phyloP scores from a whole-genome alignment of 2,113 vertebrate genomes.

The Propithecus coquereli region DNA sequence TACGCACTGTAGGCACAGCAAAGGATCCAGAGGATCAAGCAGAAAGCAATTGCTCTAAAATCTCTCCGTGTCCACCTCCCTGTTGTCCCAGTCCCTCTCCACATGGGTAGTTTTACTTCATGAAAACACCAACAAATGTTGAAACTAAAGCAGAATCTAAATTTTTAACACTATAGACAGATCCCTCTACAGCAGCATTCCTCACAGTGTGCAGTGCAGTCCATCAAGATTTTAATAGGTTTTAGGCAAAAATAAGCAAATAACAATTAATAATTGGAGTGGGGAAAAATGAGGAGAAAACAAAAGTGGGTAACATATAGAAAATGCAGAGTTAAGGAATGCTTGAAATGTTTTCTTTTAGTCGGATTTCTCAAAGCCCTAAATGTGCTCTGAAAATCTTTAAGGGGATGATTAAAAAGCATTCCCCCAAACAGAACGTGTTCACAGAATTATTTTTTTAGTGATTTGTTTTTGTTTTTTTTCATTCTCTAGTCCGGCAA shows the following conservation, averaged over 20 bases:
- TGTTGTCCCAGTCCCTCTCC: neutral
- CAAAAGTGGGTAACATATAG: neutral
- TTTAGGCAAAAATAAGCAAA: neutral
- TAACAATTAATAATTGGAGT: neutral
- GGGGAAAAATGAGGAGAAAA: neutral
- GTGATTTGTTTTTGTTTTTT: neutral
- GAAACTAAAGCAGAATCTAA: neutral
- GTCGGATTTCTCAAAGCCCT: neutral
- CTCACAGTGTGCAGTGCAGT: neutral
- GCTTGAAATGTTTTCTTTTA: neutral
- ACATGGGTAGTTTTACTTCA: accelerated
- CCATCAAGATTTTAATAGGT: neutral
- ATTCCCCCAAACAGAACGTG: too few relatives aligned
- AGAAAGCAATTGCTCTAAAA: too few relatives aligned
- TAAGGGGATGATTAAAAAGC: neutral
- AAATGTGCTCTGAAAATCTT: neutral
- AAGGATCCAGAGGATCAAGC: too few relatives aligned
- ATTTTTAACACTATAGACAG: neutral
- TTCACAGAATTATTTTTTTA: neutral
- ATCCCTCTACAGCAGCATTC: neutral
- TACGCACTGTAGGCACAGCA: too few relatives aligned
- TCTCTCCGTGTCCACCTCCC: too few relatives aligned
- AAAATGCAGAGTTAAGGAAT: neutral
- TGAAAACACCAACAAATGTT: too few relatives aligned
- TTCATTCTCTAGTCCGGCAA: neutral